phyloP scores from a whole-genome alignment of 2,888 invertebrate species.

The Thera britannica region DNA sequence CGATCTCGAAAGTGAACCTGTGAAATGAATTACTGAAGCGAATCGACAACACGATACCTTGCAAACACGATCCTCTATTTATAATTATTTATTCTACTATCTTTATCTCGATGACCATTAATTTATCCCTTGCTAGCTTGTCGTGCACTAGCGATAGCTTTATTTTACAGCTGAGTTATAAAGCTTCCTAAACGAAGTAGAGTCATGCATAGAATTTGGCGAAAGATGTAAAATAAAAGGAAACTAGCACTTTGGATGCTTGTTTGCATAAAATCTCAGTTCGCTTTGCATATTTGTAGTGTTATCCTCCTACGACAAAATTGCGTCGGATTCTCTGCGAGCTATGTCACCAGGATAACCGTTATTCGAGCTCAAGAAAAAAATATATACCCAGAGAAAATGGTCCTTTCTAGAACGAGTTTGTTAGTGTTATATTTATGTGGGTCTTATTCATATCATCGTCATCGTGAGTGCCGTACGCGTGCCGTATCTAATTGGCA shows the following conservation, averaged over 20 bases:
- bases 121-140: constrained; percentile 38
- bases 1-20: constrained; percentile 79
- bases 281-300: constrained; percentile 46
- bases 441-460: constrained; percentile 45
- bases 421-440: constrained; percentile 55
- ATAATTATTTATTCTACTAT: constrained; percentile 50
- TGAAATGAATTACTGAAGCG: constrained; percentile 80
- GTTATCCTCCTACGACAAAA: constrained; percentile 61
- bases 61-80: constrained; percentile 62
- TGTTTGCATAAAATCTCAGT: constrained; percentile 36
- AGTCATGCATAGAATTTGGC: constrained; percentile 25
- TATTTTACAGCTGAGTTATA: constrained; percentile 37
- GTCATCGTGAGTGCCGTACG: constrained; percentile 49
- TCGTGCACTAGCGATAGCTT: constrained; percentile 41
- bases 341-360: constrained; percentile 64
- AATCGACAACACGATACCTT: constrained; percentile 69
- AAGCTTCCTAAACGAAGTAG: constrained; percentile 26
- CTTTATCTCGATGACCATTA: constrained; percentile 43
- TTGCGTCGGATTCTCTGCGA: constrained; percentile 62
- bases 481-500: constrained; percentile 76
- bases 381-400: constrained; percentile 54
- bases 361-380: constrained; percentile 55
- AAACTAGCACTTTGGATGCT: constrained; percentile 22
- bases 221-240: constrained; percentile 24
- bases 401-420: constrained; percentile 63